Conservation (phyloP, 2,888 invertebrate genomes). For the Leptinotarsa tumamoca region DNA sequence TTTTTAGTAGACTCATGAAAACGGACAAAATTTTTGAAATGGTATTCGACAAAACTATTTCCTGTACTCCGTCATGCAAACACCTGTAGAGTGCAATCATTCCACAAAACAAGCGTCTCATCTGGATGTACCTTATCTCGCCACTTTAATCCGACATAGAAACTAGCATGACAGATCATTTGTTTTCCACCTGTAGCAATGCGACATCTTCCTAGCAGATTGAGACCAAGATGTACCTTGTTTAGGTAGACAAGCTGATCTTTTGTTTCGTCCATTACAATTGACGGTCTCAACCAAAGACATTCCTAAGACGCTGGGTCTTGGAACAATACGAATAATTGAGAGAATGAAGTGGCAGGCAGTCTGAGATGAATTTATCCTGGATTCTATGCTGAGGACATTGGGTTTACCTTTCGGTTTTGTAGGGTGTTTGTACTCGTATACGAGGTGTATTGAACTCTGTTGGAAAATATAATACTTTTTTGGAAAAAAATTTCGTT, state of each 20-base stretch:
- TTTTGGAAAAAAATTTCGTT: too few species aligned
- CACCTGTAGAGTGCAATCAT: neutral
- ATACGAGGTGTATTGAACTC: neutral
- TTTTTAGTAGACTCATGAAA: too few species aligned
- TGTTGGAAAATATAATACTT: neutral
- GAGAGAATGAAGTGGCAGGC: slow-evolving; percentile 30
- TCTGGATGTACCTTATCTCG: neutral
- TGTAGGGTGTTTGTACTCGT: neutral
- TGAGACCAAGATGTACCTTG: slow-evolving; percentile 31
- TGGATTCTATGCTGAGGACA: slow-evolving; percentile 7
- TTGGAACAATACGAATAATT: slow-evolving; percentile 35
- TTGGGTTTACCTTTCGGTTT: neutral
- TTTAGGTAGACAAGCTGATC: slow-evolving; percentile 43
- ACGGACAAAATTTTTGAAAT: too few species aligned
- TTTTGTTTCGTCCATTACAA: slow-evolving; percentile 43
- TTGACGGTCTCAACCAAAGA: slow-evolving; percentile 36
- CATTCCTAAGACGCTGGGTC: slow-evolving; percentile 32
- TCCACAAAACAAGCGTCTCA: neutral
- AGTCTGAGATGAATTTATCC: slow-evolving; percentile 25
- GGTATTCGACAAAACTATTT: too few species aligned
- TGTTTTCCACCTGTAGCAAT: slow-evolving; percentile 17
- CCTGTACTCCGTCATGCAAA: too few species aligned
- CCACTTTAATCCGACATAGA: neutral
- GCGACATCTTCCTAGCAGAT: slow-evolving; percentile 21
- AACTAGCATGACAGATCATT: slow-evolving; percentile 21